These are phyloP conservation scores for Aleiodes alternator DNA, from an alignment of 2,888 invertebrate genomes.

Conservation along the genomic window DNA sequence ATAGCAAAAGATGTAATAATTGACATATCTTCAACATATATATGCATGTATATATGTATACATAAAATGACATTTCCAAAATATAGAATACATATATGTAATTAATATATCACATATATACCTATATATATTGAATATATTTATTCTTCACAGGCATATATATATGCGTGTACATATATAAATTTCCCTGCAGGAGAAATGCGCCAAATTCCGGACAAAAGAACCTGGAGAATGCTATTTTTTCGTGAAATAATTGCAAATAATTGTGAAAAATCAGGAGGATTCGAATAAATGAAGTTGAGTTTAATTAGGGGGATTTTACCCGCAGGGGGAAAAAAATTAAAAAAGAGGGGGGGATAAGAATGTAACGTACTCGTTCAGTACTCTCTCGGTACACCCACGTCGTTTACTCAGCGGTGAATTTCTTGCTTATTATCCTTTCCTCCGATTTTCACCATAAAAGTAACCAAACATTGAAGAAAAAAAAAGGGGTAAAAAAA, in stretches of 20 bases:
- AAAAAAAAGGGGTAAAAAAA: constrained; percentile 56
- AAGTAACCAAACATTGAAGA: constrained; percentile 55
- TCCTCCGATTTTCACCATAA: constrained; percentile 66
- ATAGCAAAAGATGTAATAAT: no score
- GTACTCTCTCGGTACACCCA: constrained; percentile 53
- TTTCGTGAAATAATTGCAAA: background rate
- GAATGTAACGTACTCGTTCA: constrained; percentile 48
- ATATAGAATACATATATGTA: no score
- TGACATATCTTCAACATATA: no score
- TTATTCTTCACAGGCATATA: no score
- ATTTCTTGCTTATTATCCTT: constrained; percentile 74
- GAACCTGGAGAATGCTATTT: background rate
- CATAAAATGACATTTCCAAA: no score
- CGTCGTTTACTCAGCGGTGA: constrained; percentile 53
- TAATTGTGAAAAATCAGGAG: background rate
- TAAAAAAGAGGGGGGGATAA: constrained; percentile 20
- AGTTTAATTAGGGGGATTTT: constrained; percentile 25
- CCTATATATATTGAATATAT: no score
- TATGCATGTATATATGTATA: no score
- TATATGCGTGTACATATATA: no score
- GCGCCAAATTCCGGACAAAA: background rate
- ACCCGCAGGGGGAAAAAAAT: constrained; percentile 27
- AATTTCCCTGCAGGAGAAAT: background rate
- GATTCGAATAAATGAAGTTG: constrained; percentile 10
- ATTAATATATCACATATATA: no score